These are phyloP conservation scores for Chouioia cunea DNA, from an alignment of 2,888 invertebrate genomes.

Conservation along the genomic window DNA sequence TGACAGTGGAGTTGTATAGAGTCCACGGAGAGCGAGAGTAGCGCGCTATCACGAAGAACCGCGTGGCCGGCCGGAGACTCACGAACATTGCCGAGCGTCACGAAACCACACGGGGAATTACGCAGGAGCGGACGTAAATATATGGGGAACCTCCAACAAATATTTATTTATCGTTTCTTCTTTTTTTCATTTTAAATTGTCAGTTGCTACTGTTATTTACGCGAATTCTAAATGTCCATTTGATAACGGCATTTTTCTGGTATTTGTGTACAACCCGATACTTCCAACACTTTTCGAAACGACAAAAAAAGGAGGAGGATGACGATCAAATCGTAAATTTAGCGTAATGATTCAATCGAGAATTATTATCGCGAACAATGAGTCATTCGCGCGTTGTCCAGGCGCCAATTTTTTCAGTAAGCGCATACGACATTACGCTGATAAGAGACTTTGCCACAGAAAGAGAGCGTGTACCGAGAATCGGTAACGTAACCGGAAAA, in stretches of 20 bases:
- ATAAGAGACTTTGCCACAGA: no score
- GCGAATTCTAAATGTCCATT: no score
- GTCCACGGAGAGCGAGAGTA: neutral
- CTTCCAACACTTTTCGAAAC: neutral
- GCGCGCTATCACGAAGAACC: slow-evolving; percentile 55
- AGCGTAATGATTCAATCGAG: slow-evolving; percentile 3
- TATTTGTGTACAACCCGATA: no score
- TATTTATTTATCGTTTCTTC: neutral
- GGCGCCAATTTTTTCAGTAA: no score
- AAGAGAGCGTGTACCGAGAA: no score
- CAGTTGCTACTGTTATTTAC: neutral
- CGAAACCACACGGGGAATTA: slow-evolving; percentile 8
- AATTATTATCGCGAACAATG: neutral
- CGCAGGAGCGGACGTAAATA: neutral
- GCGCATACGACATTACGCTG: no score
- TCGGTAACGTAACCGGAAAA: no score
- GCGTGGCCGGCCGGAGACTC: slow-evolving; percentile 37
- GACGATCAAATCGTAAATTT: neutral
- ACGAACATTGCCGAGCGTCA: slow-evolving; percentile 12
- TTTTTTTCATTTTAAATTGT: neutral
- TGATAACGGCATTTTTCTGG: no score
- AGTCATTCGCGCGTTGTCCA: no score
- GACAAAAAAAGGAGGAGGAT: neutral
- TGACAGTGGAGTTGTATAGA: slow-evolving; percentile 58
- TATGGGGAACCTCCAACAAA: neutral